phyloP scores from a whole-genome alignment of 2,113 vertebrate genomes.

The Pseudolaguvia tuberculata region DNA sequence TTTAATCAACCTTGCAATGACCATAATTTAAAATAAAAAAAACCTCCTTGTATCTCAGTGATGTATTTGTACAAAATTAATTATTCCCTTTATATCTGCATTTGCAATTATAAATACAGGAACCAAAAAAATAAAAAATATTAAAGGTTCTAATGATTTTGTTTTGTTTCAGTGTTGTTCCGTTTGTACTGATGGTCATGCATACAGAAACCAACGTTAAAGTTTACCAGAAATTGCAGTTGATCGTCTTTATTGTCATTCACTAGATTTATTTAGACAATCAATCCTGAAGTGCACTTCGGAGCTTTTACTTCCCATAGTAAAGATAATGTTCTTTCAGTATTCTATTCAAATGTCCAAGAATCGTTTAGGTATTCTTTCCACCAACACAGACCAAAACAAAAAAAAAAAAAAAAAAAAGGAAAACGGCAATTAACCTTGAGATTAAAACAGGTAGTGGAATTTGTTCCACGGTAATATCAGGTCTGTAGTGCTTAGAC shows the following conservation, averaged over 20 bases:
- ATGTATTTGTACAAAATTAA: too few relatives aligned
- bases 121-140: too few relatives aligned
- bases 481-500: not conserved
- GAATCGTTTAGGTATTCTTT: not conserved
- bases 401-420: too few relatives aligned
- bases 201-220: not conserved
- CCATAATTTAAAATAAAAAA: too few relatives aligned
- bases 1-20: too few relatives aligned
- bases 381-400: not conserved
- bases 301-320: not conserved
- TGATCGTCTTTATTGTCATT: not conserved
- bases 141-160: too few relatives aligned
- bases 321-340: not conserved
- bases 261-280: not conserved
- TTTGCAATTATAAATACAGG: too few relatives aligned
- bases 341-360: not conserved
- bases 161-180: not conserved
- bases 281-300: not conserved
- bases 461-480: not conserved
- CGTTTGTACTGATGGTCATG: not conserved
- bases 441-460: not conserved
- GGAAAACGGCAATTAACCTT: constrained; percentile 1
- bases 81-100: too few relatives aligned
- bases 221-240: too few relatives aligned
- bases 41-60: too few relatives aligned